Conservation (phyloP, 2,888 invertebrate species). For the Liodrosophila aerea region DNA sequence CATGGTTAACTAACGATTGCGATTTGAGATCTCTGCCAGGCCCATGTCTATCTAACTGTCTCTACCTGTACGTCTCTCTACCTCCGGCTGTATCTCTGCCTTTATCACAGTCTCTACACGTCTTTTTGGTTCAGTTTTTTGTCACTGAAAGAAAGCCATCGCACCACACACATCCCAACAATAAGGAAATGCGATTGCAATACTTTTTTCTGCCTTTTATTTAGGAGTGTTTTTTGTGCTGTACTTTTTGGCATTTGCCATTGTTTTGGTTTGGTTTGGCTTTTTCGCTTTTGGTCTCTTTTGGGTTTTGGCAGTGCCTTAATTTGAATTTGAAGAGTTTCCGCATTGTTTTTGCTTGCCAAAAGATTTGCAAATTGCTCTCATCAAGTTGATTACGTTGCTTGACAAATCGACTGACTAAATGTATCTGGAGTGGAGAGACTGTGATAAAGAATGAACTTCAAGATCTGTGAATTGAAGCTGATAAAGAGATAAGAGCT, state of each 20-base stretch:
- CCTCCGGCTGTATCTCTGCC: not conserved
- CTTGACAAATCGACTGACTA: constrained; percentile 23
- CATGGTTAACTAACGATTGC: constrained; percentile 15
- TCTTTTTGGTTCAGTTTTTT: constrained; percentile 16
- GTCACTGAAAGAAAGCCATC: constrained; percentile 42
- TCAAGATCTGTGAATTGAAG: too few species aligned
- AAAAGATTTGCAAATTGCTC: constrained; percentile 46
- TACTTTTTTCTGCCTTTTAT: constrained; percentile 35
- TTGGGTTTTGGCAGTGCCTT: constrained; percentile 51
- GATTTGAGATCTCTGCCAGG: constrained; percentile 26
- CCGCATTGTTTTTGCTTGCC: constrained; percentile 59
- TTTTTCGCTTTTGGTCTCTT: constrained; percentile 26
- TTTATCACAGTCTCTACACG: constrained; percentile 11
- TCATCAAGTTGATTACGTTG: constrained; percentile 48
- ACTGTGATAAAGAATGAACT: not conserved
- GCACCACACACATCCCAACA: constrained; percentile 36
- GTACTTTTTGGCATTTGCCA: constrained; percentile 42
- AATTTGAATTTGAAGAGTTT: constrained; percentile 72
- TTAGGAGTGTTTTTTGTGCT: constrained; percentile 26
- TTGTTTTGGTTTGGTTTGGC: constrained; percentile 48
- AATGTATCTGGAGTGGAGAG: constrained; percentile 16
- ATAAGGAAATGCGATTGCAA: constrained; percentile 67
- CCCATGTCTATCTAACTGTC: not conserved
- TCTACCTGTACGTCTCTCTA: not conserved
- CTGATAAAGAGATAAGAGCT: too few species aligned